A percentile compares a stretch with the other conserved stretches of the same genome.
These are phyloP conservation scores for Drosophila lowei DNA, from an alignment of 1,140 invertebrate genomes.

Conservation along the genomic window DNA sequence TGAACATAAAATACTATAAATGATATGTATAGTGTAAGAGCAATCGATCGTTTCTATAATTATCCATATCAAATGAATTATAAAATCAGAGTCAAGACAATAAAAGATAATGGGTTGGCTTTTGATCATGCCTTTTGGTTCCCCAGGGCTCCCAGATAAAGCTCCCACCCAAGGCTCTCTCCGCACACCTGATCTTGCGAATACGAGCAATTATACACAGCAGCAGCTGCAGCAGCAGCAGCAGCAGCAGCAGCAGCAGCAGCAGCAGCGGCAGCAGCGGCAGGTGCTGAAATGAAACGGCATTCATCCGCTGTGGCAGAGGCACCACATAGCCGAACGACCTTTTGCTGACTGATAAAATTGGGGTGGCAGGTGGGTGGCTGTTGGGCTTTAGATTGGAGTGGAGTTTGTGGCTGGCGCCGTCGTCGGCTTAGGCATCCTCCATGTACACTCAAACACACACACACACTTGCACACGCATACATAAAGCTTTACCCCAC, in stretches of 20 bases:
- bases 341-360: conserved; percentile 79
- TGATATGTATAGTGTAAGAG: too few relatives aligned
- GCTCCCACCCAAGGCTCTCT: background rate
- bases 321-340: conserved; percentile 69
- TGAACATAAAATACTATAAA: too few relatives aligned
- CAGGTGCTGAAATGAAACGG: conserved; percentile 53
- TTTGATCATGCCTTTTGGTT: conserved; percentile 15
- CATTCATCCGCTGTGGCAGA: conserved; percentile 21
- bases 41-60: background rate
- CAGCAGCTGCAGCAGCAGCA: conserved; percentile 44
- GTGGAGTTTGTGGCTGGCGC: conserved; percentile 2
- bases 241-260: conserved; percentile 40
- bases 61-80: background rate
- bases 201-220: conserved; percentile 25
- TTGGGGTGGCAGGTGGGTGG: conserved; percentile 56
- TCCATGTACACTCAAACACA: conserved; percentile 7
- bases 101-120: background rate
- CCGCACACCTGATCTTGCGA: conserved; percentile 54
- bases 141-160: conserved; percentile 5
- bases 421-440: conserved; percentile 62
- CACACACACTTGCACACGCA: conserved; percentile 21
- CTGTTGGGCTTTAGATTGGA: conserved; percentile 18
- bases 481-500: conserved; percentile 54
- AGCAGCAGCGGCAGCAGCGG: conserved; percentile 53
- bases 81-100: conserved; percentile 7